Conservation (phyloP, 2,113 vertebrate species). For the Ammodramus savannarum region DNA sequence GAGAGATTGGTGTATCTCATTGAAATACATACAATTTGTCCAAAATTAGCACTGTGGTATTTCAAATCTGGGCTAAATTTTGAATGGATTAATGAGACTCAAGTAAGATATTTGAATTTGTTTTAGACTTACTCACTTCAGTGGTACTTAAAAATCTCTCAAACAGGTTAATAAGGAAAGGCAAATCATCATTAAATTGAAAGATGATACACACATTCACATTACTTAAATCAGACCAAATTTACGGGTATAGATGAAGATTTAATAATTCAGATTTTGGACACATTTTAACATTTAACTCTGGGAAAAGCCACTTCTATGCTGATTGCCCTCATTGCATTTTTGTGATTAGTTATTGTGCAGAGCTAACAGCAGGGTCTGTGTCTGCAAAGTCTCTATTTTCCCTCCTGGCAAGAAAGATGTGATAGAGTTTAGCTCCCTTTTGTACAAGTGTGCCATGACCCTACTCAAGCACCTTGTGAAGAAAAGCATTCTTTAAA, state of each 20-base stretch:
- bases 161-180: neutral
- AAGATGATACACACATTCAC: neutral
- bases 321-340: neutral
- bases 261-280: neutral
- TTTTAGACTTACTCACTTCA: neutral
- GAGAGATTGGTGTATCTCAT: neutral
- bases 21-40: neutral
- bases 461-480: neutral
- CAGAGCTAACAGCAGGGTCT: neutral
- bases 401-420: neutral
- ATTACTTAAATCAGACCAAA: neutral
- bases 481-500: neutral
- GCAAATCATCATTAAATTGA: neutral
- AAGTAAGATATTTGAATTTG: neutral
- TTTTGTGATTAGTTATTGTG: neutral
- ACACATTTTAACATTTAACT: neutral
- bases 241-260: neutral
- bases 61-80: neutral
- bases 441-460: neutral
- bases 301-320: neutral
- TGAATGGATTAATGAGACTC: neutral
- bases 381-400: neutral
- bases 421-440: neutral
- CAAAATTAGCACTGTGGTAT: neutral
- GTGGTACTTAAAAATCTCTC: neutral